Evolutionary conservation across 2,888 invertebrate species (phyloP).

Genomic region (Thelaira solivaga): DNA sequence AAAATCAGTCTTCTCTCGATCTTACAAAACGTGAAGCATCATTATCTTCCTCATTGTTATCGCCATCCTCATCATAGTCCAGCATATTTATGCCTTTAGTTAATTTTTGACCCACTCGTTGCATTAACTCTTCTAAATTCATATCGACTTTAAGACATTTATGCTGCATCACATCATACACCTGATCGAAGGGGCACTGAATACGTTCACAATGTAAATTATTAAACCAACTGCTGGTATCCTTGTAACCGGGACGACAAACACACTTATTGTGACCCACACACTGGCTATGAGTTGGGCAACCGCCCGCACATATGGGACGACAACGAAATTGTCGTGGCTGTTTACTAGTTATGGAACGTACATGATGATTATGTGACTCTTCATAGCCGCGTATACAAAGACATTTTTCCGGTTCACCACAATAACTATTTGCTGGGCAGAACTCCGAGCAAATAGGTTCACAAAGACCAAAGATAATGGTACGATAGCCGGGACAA

Average conservation of each 20-base stretch:
- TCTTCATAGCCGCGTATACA: conserved; percentile 64
- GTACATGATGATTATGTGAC: conserved; percentile 77
- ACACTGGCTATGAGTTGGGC: conserved; percentile 69
- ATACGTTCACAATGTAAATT: conserved; percentile 69
- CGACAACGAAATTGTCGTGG: conserved; percentile 64
- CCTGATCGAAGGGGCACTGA: conserved; percentile 70
- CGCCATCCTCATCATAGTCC: conserved; percentile 50
- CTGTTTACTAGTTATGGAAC: conserved; percentile 71
- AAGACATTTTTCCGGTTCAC: conserved; percentile 67
- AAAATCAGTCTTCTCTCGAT: conserved; percentile 49
- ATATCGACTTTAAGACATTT: conserved; percentile 70
- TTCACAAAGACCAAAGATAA: conserved; percentile 73
- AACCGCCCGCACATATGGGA: conserved; percentile 66
- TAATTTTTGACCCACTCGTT: conserved; percentile 69
- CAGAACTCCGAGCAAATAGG: conserved; percentile 75
- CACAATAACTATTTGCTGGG: conserved; percentile 67
- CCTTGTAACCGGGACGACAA: conserved; percentile 78
- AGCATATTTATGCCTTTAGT: conserved; percentile 65
- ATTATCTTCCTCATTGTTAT: conserved; percentile 19
- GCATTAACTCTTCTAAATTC: conserved; percentile 73
- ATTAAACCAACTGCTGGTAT: conserved; percentile 68
- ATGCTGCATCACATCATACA: conserved; percentile 67
- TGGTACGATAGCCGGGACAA: conserved; percentile 70
- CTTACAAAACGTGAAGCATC: conserved; percentile 13
- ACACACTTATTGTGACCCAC: conserved; percentile 75